Conservation (phyloP, 2,113 vertebrate species). For the Micronycteris hirsuta region DNA sequence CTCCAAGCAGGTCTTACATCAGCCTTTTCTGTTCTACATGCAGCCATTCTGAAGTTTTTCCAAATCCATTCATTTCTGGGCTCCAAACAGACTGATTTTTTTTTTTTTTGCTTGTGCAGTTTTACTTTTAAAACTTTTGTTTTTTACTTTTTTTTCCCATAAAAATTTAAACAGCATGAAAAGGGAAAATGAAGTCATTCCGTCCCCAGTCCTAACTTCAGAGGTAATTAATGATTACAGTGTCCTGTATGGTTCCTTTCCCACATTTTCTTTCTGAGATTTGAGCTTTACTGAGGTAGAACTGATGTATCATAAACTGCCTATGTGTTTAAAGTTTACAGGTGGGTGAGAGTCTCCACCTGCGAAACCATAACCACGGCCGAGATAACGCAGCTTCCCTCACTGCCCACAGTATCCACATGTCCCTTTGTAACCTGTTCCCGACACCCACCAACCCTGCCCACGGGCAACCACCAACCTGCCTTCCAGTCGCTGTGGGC, state of each 20-base stretch:
- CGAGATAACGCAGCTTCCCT: neutral
- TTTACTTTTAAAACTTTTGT: constrained; percentile 26
- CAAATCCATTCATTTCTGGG: neutral
- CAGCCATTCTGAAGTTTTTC: neutral
- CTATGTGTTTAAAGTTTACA: neutral
- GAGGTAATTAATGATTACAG: neutral
- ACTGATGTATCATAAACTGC: neutral
- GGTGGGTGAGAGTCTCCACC: neutral
- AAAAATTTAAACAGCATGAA: neutral
- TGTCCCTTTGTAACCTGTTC: neutral
- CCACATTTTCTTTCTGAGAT: neutral
- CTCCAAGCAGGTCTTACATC: neutral
- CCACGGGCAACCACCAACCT: neutral
- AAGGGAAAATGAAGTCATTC: neutral
- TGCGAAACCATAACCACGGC: neutral
- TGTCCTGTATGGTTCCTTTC: neutral
- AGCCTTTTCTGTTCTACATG: neutral
- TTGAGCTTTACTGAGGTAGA: neutral
- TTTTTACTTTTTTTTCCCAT: neutral
- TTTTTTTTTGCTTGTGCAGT: neutral
- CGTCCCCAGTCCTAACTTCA: neutral
- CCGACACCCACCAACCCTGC: neutral
- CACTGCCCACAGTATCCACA: neutral
- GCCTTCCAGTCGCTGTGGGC: neutral
- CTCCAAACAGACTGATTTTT: neutral